A percentile compares a stretch with the other conserved stretches of the same genome.
Conservation (phyloP, 1,140 invertebrate genomes). For the Macrocentrus cingulum region DNA sequence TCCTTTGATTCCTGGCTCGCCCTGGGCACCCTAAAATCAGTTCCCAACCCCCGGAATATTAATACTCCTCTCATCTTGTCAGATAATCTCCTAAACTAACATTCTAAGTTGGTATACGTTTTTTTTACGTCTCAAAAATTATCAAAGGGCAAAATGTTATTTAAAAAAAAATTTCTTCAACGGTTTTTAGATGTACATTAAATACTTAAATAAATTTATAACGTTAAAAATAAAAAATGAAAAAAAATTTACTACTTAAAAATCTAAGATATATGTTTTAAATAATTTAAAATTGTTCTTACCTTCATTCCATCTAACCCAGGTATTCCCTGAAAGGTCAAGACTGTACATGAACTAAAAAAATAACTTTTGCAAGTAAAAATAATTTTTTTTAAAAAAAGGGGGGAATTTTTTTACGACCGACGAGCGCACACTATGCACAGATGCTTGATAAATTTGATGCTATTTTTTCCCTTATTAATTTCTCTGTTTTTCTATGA, state of each 20-base stretch:
- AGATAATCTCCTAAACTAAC: too few species aligned
- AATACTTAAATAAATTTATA: too few species aligned
- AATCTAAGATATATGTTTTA: too few species aligned
- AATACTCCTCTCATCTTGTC: constrained; percentile 15
- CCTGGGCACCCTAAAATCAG: constrained; percentile 80
- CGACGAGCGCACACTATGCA: constrained; percentile 33
- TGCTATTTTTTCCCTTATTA: constrained; percentile 14
- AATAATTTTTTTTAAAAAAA: constrained; percentile 16
- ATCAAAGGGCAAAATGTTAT: too few species aligned
- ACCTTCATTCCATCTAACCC: constrained; percentile 71
- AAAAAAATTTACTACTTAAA: too few species aligned
- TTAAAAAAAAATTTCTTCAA: too few species aligned
- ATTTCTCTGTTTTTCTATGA: constrained; percentile 9
- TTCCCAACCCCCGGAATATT: constrained; percentile 23
- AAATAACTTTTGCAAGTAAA: constrained; percentile 24
- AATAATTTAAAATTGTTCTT: constrained; percentile 45
- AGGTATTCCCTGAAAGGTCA: constrained; percentile 63
- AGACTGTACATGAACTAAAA: constrained; percentile 50
- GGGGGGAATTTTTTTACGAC: constrained; percentile 22
- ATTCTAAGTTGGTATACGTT: too few species aligned
- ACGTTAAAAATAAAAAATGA: too few species aligned
- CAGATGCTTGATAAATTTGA: constrained; percentile 20
- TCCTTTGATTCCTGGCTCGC: constrained; percentile 86
- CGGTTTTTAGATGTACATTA: too few species aligned
- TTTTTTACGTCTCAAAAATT: too few species aligned